Evolutionary conservation across 2,113 vertebrate species (phyloP).

Genomic region (Tyrannus savana): DNA sequence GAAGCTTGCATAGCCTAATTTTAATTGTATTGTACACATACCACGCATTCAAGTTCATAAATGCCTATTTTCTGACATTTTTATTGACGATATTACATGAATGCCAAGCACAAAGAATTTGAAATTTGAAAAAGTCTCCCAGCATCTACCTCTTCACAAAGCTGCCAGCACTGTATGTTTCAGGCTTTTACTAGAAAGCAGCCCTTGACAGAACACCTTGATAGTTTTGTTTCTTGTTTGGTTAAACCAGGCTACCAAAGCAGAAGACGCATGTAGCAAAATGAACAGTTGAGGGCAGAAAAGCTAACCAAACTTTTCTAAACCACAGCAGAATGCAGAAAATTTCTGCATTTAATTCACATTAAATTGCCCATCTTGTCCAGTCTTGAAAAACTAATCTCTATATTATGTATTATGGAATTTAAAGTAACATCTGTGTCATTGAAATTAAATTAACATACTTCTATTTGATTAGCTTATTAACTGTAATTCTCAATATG

Average conservation of each 20-base stretch:
- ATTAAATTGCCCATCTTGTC: neutral
- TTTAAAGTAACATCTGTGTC: slow-evolving; percentile 56
- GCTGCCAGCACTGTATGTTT: neutral
- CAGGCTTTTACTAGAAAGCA: neutral
- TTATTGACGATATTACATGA: neutral
- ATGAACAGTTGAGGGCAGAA: neutral
- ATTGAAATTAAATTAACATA: slow-evolving; percentile 56
- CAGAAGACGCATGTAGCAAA: neutral
- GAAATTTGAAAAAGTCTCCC: neutral
- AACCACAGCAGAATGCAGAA: neutral
- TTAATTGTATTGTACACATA: neutral
- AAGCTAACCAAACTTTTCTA: neutral
- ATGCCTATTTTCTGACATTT: neutral
- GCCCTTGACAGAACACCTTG: neutral
- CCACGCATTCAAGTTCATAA: neutral
- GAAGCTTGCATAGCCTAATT: neutral
- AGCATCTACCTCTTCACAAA: neutral
- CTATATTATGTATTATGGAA: neutral
- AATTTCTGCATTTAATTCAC: slow-evolving; percentile 13
- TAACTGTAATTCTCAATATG: slow-evolving; percentile 61
- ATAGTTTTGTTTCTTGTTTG: neutral
- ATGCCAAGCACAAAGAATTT: neutral
- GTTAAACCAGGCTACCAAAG: neutral
- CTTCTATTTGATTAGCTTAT: slow-evolving; percentile 59
- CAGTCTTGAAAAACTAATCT: slow-evolving; percentile 35